Evolutionary conservation across 2,113 vertebrate genomes (phyloP), one percentile per base, ranked within the genome.

Genomic region (Alligator mississippiensis): DNA sequence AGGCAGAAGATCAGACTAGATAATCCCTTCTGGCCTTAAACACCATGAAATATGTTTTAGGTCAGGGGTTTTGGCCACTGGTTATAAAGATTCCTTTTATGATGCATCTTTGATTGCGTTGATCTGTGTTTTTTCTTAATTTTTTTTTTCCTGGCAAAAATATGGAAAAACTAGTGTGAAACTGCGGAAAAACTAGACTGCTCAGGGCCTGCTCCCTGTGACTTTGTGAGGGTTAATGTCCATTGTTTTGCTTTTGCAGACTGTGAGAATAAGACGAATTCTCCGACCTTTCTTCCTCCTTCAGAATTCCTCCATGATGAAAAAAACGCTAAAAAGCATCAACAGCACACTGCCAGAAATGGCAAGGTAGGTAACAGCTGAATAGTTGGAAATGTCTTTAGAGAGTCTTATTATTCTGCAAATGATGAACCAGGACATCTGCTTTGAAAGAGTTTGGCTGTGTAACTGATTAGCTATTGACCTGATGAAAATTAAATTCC

Each of bases 271-370:
- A 9, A 98, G 99, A 74, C 98, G 99, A 91, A 93, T 99, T 17
- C 92, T 99, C 14, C 98, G 99, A 1, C 99, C 99, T 0, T 99
- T 99, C 96, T 99, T 99, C 96, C 98, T 99, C 54, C 98, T 99
- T 82, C 99, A 99, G 97, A 99, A 99, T 95, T 99, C 99, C 7
- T 99, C 99, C 7, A 97, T 99, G 94, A 99, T 99, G 99, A 99
- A 99, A 96, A 99, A 99, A 97, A 99, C 99, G 0, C 97, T 99
- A 63, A 99, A 99, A 95, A 99, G 99, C 76, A 98, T 99, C 83
- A 98, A 98, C 91, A 98, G 98, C 87, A 99, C 99, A 0, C 96
- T 99, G 90, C 99, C 99, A 12, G 99, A 99, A 94, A 99, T 99
- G 92, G 98, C 98, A 61, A 99, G 99, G 99, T 99, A 95, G 57